A percentile compares a stretch with the other conserved stretches of the same genome.
Evolutionary conservation across 2,888 invertebrate species (phyloP).

Genomic region (Cantharis rustica): DNA sequence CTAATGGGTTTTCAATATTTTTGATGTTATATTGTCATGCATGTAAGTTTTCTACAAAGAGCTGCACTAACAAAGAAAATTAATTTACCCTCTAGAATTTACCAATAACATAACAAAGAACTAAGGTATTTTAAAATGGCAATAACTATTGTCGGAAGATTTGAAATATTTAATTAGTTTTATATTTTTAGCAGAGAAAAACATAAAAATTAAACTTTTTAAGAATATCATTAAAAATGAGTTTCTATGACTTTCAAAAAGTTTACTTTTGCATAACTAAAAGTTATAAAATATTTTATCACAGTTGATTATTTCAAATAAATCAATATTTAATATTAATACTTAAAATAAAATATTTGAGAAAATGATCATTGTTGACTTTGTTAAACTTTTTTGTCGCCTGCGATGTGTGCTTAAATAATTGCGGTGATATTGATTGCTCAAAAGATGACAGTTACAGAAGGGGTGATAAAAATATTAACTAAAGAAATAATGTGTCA

Average conservation of each 20-base stretch:
- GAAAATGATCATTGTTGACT: not conserved
- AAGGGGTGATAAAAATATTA: not conserved
- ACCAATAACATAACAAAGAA: not conserved
- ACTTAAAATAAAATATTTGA: too few species aligned
- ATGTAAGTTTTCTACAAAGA: conserved; percentile 15
- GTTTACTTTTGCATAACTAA: too few species aligned
- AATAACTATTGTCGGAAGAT: not conserved
- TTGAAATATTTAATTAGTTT: too few species aligned
- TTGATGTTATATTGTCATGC: conserved; percentile 21
- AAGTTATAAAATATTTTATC: too few species aligned
- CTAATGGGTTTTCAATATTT: conserved; percentile 20
- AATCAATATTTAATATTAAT: too few species aligned
- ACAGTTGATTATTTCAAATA: not conserved
- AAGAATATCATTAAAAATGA: too few species aligned
- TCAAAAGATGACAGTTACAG: not conserved
- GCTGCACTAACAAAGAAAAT: not conserved
- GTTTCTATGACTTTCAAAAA: too few species aligned
- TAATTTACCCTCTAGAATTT: not conserved
- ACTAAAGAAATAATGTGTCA: not conserved
- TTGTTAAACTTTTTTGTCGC: too few species aligned
- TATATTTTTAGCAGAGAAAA: too few species aligned
- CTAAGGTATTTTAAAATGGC: not conserved
- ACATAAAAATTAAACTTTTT: too few species aligned
- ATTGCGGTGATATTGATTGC: not conserved
- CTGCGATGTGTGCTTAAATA: not conserved